These are phyloP conservation scores for Pseudochirops corinnae DNA, from an alignment of 2,797 vertebrate species.

Conservation along the genomic window DNA sequence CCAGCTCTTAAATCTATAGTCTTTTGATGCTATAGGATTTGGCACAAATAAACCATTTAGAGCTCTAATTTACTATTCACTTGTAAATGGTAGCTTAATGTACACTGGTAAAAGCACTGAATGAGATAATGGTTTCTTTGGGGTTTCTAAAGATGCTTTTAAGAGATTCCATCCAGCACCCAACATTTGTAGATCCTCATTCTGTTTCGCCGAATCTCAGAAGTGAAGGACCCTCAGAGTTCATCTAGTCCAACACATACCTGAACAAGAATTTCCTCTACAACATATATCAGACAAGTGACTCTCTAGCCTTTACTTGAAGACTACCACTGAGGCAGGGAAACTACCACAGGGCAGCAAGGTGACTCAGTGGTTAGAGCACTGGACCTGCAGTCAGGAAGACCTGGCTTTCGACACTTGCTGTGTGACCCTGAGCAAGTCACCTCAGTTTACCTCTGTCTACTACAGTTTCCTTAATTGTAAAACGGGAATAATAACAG, in stretches of 20 bases:
- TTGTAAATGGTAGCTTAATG: neutral
- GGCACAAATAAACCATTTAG: neutral
- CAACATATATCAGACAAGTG: neutral
- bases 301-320: neutral
- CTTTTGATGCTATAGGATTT: neutral
- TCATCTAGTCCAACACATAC: too few species aligned
- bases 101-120: neutral
- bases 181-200: neutral
- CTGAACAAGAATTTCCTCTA: neutral
- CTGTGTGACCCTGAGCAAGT: neutral
- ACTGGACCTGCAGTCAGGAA: neutral
- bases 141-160: neutral
- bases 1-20: neutral
- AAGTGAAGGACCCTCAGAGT: too few species aligned
- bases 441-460: neutral
- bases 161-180: neutral
- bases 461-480: neutral
- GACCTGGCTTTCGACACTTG: neutral
- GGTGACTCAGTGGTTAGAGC: neutral
- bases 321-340: neutral
- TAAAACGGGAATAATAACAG: neutral
- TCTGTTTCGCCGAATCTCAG: neutral
- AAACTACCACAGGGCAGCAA: neutral
- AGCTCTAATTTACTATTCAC: neutral
- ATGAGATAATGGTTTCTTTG: neutral